Evolutionary conservation across 1,140 invertebrate genomes (phyloP).

Genomic region (Ceratosolen solmsi): DNA sequence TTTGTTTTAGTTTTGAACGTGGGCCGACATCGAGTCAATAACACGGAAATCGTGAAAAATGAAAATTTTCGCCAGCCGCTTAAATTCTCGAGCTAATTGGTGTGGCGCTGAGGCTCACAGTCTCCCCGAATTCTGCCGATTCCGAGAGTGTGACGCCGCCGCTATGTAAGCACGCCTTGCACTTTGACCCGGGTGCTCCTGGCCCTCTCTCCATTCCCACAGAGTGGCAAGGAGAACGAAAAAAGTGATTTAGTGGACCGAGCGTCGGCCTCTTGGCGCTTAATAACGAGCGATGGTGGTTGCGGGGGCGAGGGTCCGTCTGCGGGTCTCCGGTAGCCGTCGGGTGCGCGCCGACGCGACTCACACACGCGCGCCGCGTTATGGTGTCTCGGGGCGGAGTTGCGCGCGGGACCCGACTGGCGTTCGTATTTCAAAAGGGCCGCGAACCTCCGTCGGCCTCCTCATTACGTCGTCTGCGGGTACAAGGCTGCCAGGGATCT

Average conservation of each 20-base stretch:
- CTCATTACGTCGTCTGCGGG: slow-evolving; percentile 5
- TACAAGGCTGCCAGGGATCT: background rate
- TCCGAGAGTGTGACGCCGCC: too few species aligned
- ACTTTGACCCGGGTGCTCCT: background rate
- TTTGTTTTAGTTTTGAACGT: background rate
- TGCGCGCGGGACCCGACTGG: background rate
- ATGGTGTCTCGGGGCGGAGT: slow-evolving; percentile 21
- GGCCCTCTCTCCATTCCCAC: background rate
- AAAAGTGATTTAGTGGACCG: slow-evolving; percentile 40
- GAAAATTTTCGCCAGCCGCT: too few species aligned
- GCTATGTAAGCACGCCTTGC: too few species aligned
- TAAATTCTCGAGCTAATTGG: too few species aligned
- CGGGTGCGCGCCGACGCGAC: background rate
- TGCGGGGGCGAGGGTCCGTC: background rate
- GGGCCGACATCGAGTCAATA: background rate
- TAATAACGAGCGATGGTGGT: background rate
- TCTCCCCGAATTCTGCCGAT: too few species aligned
- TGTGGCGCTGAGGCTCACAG: too few species aligned
- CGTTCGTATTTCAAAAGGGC: slow-evolving; percentile 45
- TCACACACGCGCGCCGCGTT: background rate
- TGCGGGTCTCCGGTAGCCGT: slow-evolving; percentile 12
- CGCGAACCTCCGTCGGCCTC: slow-evolving; percentile 16
- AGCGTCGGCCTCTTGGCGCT: background rate
- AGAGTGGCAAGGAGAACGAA: background rate
- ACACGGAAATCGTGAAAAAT: background rate